Conservation (phyloP, 1,140 invertebrate genomes). For the Heterodera carotae region DNA sequence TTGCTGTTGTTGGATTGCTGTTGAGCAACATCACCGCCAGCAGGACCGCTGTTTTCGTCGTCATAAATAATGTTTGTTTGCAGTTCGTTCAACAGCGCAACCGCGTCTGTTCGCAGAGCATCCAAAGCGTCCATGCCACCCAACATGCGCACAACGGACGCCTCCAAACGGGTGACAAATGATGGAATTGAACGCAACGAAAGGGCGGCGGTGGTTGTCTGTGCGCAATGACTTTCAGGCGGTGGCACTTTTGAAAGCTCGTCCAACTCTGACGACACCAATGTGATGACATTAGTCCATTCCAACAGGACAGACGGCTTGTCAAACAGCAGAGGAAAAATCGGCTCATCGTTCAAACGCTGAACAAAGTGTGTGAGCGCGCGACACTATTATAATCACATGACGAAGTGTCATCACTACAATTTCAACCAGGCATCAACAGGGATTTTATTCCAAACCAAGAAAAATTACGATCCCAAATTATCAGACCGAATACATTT, state of each 20-base stretch:
- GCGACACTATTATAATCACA: no score
- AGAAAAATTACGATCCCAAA: no score
- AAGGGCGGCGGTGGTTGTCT: not conserved
- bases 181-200: not conserved
- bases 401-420: no score
- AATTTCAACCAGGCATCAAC: no score
- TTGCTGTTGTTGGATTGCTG: not conserved
- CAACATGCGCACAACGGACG: slow-evolving; percentile 10
- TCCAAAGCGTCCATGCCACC: slow-evolving; percentile 26
- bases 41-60: no score
- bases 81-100: slow-evolving; percentile 30
- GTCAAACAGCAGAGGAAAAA: slow-evolving; percentile 26
- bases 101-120: not conserved
- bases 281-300: not conserved
- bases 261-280: not conserved
- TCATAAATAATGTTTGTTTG: slow-evolving; percentile 41
- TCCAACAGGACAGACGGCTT: not conserved
- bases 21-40: slow-evolving; percentile 37
- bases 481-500: no score
- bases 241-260: not conserved
- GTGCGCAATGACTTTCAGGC: not conserved
- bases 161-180: slow-evolving; percentile 10
- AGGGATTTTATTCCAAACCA: no score
- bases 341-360: slow-evolving; percentile 33
- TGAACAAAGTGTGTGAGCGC: no score